Percentiles rank a stretch among this genome's conserved stretches.
phyloP scores from a whole-genome alignment of 1,140 invertebrate genomes.

The Drosophila fuyamai region DNA sequence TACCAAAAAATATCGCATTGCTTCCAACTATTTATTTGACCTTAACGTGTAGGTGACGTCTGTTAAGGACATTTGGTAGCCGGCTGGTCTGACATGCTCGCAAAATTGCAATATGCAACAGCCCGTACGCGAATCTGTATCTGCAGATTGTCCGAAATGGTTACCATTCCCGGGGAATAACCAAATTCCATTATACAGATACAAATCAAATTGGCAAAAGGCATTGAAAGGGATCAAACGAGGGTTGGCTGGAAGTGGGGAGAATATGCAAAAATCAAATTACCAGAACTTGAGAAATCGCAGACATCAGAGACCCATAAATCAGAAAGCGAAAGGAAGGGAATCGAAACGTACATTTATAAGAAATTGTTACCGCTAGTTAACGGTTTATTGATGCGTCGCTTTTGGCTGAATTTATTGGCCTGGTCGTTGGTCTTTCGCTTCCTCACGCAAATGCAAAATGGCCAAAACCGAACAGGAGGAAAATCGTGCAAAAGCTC shows the following conservation, averaged over 20 bases:
- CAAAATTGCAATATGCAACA: conserved; percentile 27
- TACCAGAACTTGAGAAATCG: conserved; percentile 75
- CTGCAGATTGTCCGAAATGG: conserved; percentile 45
- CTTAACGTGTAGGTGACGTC: neutral
- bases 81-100: conserved; percentile 50
- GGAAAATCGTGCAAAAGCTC: conserved; percentile 26
- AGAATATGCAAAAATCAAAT: conserved; percentile 74
- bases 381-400: conserved; percentile 80
- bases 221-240: conserved; percentile 27
- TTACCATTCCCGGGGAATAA: conserved; percentile 32
- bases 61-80: conserved; percentile 14
- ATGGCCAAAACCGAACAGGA: conserved; percentile 14
- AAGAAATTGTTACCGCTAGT: conserved; percentile 77
- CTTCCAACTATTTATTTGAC: neutral
- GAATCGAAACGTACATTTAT: conserved; percentile 49
- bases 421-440: conserved; percentile 64
- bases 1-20: too few relatives aligned
- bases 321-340: conserved; percentile 41
- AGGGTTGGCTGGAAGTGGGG: conserved; percentile 14
- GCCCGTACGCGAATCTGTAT: conserved; percentile 12
- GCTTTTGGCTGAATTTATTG: conserved; percentile 73
- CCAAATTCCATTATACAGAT: conserved; percentile 72
- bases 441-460: conserved; percentile 40
- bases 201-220: conserved; percentile 72
- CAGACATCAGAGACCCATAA: conserved; percentile 77